Evolutionary conservation across 2,888 invertebrate species (phyloP).

Genomic region (Amblyteles armatorius): DNA sequence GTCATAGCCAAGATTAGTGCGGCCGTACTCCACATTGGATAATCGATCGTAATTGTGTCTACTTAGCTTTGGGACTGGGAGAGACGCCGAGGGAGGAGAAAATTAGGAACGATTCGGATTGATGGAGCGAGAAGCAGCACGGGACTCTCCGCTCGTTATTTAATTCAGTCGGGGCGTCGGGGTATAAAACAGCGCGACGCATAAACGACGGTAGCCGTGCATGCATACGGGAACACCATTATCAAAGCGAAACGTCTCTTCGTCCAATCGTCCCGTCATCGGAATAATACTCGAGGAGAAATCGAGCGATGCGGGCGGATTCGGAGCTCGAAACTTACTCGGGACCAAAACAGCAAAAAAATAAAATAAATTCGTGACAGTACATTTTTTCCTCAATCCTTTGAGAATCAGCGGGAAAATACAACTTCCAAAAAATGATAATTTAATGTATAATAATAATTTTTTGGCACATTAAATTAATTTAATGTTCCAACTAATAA

Average conservation of each 20-base stretch:
- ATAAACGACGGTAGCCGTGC: slow-evolving; percentile 34
- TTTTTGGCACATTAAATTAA: no score
- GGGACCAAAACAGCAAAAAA: background rate
- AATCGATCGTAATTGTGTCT: slow-evolving; percentile 74
- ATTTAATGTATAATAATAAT: no score
- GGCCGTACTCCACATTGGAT: slow-evolving; percentile 65
- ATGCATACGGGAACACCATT: slow-evolving; percentile 18
- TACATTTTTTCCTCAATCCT: background rate
- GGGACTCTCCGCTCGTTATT: slow-evolving; percentile 64
- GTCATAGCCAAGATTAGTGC: slow-evolving; percentile 66
- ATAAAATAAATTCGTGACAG: background rate
- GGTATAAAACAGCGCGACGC: slow-evolving; percentile 13
- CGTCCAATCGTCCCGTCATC: slow-evolving; percentile 4
- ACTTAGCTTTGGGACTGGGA: slow-evolving; percentile 67
- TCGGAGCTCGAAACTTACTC: background rate
- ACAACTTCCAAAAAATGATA: no score
- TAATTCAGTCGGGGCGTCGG: slow-evolving; percentile 61
- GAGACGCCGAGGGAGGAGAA: slow-evolving; percentile 49
- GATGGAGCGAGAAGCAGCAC: slow-evolving; percentile 56
- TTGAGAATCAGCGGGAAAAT: background rate
- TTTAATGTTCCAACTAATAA: no score
- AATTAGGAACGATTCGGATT: slow-evolving; percentile 53
- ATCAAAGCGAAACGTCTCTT: slow-evolving; percentile 30
- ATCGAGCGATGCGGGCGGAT: background rate
- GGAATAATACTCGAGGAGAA: slow-evolving; percentile 1